Percentiles rank a stretch among this genome's conserved stretches.
Conservation (phyloP, 2,888 invertebrate species). For the Barypeithes pellucidus region DNA sequence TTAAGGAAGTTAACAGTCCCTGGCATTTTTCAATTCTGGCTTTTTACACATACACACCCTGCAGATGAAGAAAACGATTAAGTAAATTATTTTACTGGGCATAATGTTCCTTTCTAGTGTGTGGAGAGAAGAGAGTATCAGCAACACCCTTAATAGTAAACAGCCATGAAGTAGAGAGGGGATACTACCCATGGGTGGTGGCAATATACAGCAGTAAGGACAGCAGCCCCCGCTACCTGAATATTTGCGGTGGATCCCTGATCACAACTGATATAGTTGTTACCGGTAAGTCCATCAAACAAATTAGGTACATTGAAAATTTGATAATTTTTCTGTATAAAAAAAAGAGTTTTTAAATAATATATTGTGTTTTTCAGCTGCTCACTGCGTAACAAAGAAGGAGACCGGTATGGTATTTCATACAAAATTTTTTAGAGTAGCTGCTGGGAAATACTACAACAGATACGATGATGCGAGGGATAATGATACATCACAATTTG, state of each 20-base stretch:
- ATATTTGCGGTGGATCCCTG: conserved; percentile 64
- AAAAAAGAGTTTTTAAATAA: too few relatives aligned
- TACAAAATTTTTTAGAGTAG: conserved; percentile 56
- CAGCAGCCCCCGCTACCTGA: conserved; percentile 26
- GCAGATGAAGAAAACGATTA: too few relatives aligned
- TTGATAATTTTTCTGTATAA: too few relatives aligned
- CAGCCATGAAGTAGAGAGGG: conserved; percentile 60
- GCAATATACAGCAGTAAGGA: conserved; percentile 60
- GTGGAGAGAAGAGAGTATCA: conserved; percentile 63
- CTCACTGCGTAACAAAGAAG: conserved; percentile 63
- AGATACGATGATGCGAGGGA: conserved; percentile 60
- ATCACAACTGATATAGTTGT: conserved; percentile 61
- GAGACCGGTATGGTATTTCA: conserved; percentile 40
- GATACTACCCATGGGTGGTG: conserved; percentile 66
- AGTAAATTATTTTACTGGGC: too few relatives aligned
- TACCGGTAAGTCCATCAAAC: conserved; percentile 64
- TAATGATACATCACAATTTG: conserved; percentile 60
- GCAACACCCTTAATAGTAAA: conserved; percentile 61
- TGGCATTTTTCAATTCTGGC: too few relatives aligned
- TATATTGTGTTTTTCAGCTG: conserved; percentile 59
- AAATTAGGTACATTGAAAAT: not conserved
- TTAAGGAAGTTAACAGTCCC: too few relatives aligned
- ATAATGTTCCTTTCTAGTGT: too few relatives aligned
- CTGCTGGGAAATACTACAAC: conserved; percentile 65
- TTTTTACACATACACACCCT: too few relatives aligned